Percentiles rank a stretch among this genome's conserved stretches.
Conservation (phyloP, 2,113 vertebrate genomes). For the Varanus komodoensis region DNA sequence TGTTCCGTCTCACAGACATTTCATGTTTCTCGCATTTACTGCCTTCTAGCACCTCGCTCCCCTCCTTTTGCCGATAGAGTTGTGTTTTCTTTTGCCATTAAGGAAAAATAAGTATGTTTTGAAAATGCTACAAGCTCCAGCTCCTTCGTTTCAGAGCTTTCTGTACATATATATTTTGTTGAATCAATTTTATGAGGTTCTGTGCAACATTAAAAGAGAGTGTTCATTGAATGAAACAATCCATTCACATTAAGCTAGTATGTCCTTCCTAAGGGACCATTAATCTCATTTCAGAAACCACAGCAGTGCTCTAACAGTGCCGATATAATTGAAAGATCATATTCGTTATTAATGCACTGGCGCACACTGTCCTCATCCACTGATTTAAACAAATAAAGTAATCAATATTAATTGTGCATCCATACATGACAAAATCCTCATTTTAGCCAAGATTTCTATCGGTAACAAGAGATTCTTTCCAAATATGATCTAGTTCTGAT, state of each 20-base stretch:
- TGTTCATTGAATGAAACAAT: slow-evolving; percentile 17
- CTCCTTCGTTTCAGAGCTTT: background rate
- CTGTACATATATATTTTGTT: background rate
- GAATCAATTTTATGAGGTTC: slow-evolving; percentile 5
- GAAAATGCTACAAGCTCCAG: slow-evolving; percentile 1
- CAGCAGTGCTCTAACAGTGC: background rate
- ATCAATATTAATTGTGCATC: slow-evolving; percentile 40
- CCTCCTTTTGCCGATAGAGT: background rate
- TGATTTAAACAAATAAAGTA: slow-evolving; percentile 23
- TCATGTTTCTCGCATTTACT: background rate
- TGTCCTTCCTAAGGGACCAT: background rate
- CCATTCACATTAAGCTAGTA: background rate
- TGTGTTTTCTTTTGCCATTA: background rate
- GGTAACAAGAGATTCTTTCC: slow-evolving; percentile 14
- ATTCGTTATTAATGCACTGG: slow-evolving; percentile 32
- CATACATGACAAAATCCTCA: background rate
- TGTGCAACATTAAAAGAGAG: slow-evolving; percentile 6
- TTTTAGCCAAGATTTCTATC: background rate
- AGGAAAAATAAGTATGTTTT: slow-evolving; percentile 22
- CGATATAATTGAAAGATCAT: slow-evolving; percentile 24
- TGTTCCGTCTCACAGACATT: slow-evolving; percentile 2
- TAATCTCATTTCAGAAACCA: slow-evolving; percentile 31
- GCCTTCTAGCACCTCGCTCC: background rate
- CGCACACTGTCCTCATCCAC: background rate
- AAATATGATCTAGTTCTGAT: slow-evolving; percentile 18